Conservation (phyloP, 2,797 vertebrate genomes). For the Chaunax sp. region DNA sequence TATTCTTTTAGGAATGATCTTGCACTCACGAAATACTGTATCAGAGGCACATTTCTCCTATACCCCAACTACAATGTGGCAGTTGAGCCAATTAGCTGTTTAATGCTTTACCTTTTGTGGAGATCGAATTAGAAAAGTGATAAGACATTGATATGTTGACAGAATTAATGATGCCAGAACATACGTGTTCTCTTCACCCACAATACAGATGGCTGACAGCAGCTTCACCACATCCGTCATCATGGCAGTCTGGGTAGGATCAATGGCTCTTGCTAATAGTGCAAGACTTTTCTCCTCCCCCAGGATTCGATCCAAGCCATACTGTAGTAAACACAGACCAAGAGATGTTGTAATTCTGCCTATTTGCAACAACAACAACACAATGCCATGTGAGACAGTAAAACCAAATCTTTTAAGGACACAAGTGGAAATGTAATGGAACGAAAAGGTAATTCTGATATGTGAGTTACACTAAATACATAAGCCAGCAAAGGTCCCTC, state of each 20-base stretch:
- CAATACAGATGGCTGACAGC: conserved; percentile 96
- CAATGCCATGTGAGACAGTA: background rate
- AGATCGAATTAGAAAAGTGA: conserved; percentile 14
- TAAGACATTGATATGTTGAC: conserved; percentile 9
- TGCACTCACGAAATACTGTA: background rate
- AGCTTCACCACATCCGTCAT: conserved; percentile 98
- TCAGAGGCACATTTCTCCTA: background rate
- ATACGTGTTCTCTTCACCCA: conserved; percentile 97
- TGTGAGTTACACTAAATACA: too few relatives aligned
- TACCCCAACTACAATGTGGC: background rate
- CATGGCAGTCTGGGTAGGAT: conserved; percentile 91
- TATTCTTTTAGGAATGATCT: background rate
- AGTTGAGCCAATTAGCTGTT: background rate
- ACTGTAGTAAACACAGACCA: conserved; percentile 79
- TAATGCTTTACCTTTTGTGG: background rate
- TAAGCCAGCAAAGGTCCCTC: too few relatives aligned
- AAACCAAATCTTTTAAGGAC: background rate
- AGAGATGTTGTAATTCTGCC: conserved; percentile 18
- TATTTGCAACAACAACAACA: conserved; percentile 18
- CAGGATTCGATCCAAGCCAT: conserved; percentile 96
- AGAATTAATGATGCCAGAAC: conserved; percentile 61
- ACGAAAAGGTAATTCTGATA: background rate
- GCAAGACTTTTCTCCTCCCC: conserved; percentile 93
- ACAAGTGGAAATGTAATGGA: background rate
- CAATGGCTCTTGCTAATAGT: conserved; percentile 91